phyloP scores from a whole-genome alignment of 2,797 vertebrate genomes.

The Arvicola amphibius region DNA sequence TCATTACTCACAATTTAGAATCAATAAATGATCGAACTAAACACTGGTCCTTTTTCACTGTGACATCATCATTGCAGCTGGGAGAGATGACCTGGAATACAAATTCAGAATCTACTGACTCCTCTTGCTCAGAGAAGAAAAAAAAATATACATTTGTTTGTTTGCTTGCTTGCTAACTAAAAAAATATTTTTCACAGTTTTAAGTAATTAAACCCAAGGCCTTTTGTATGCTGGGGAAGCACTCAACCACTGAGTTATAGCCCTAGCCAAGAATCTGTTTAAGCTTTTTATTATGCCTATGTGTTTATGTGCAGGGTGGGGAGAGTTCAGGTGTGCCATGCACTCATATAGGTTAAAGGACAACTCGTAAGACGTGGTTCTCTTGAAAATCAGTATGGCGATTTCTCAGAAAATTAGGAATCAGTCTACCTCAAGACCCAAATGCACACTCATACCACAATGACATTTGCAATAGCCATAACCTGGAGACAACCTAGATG shows the following conservation, averaged over 20 bases:
- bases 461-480: no score
- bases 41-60: slow-evolving; percentile 98
- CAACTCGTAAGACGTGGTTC: neutral
- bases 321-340: neutral
- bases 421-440: no score
- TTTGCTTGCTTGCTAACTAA: neutral
- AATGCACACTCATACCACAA: no score
- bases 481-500: no score
- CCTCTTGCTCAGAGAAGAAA: slow-evolving; percentile 22
- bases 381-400: no score
- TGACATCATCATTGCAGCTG: slow-evolving; percentile 95
- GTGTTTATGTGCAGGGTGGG: no score
- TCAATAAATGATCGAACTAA: slow-evolving; percentile 96
- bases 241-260: neutral
- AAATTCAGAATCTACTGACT: slow-evolving; percentile 73
- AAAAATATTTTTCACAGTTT: neutral
- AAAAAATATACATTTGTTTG: neutral
- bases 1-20: slow-evolving; percentile 95
- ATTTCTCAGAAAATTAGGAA: no score
- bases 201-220: neutral
- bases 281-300: neutral
- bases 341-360: neutral
- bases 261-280: no score
- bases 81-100: slow-evolving; percentile 94
- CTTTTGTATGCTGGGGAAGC: neutral